Percentiles rank a stretch among this genome's conserved stretches.
phyloP scores from a whole-genome alignment of 2,113 vertebrate genomes.

The Pan troglodytes region NHGRI_mPanTro3-v2.1_pri NC_072409.2:102296001-102296500 shows the following conservation, averaged over 20 bases:
- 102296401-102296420: neutral
- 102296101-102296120: constrained; percentile 78
- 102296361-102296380: neutral
- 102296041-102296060: constrained; percentile 52
- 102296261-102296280: neutral
- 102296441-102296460: constrained; percentile 58
- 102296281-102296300: neutral
- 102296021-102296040: constrained; percentile 60
- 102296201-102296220: neutral
- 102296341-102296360: neutral
- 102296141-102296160: constrained; percentile 63
- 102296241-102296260: neutral
- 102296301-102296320: neutral
- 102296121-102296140: constrained; percentile 75
- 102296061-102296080: constrained; percentile 49
- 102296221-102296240: constrained; percentile 37
- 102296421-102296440: constrained; percentile 50
- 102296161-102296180: constrained; percentile 45
- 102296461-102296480: constrained; percentile 71
- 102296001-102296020: constrained; percentile 63
- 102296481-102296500: constrained; percentile 79
- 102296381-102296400: constrained; percentile 11
- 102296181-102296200: neutral
- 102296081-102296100: constrained; percentile 75
- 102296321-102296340: neutral